A percentile compares a stretch with the other conserved stretches of the same genome.
Evolutionary conservation across 1,140 invertebrate species (phyloP).

Genomic region (Branchinecta lindahli): DNA sequence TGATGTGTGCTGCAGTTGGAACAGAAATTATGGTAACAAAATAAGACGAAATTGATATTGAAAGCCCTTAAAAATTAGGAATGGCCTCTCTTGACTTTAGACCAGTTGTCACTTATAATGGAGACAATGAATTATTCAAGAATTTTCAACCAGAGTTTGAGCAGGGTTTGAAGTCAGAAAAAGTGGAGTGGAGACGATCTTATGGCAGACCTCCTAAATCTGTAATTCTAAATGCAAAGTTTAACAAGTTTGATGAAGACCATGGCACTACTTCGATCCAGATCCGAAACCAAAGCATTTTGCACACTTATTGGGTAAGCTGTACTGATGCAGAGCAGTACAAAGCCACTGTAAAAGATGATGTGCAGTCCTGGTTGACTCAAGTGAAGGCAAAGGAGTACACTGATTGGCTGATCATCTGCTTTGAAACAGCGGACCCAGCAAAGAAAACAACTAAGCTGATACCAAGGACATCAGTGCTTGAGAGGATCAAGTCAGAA

Average conservation of each 20-base stretch:
- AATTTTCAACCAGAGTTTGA: slow-evolving; percentile 56
- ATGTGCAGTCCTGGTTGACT: slow-evolving; percentile 69
- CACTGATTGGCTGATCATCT: slow-evolving; percentile 80
- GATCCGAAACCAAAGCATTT: slow-evolving; percentile 33
- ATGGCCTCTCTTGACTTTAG: background rate
- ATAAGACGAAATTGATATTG: too few relatives aligned
- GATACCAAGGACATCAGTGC: slow-evolving; percentile 73
- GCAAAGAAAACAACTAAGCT: slow-evolving; percentile 80
- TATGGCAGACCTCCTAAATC: slow-evolving; percentile 59
- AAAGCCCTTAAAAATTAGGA: too few relatives aligned
- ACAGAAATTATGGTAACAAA: too few relatives aligned
- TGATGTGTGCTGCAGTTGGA: too few relatives aligned
- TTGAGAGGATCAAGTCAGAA: slow-evolving; percentile 85
- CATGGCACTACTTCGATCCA: slow-evolving; percentile 17
- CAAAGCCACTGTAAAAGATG: slow-evolving; percentile 65
- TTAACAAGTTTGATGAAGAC: slow-evolving; percentile 55
- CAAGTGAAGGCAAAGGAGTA: slow-evolving; percentile 16
- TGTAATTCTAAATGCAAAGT: slow-evolving; percentile 67
- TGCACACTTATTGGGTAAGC: slow-evolving; percentile 90
- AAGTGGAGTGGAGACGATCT: slow-evolving; percentile 75
- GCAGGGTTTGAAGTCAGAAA: slow-evolving; percentile 63
- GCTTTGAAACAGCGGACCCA: slow-evolving; percentile 74
- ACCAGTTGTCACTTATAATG: slow-evolving; percentile 49
- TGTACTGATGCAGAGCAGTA: slow-evolving; percentile 85
- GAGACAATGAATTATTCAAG: slow-evolving; percentile 69